Evolutionary conservation across 64 coral and sea anemone species (phyloP).

Genomic region (Montipora capricornis): DNA sequence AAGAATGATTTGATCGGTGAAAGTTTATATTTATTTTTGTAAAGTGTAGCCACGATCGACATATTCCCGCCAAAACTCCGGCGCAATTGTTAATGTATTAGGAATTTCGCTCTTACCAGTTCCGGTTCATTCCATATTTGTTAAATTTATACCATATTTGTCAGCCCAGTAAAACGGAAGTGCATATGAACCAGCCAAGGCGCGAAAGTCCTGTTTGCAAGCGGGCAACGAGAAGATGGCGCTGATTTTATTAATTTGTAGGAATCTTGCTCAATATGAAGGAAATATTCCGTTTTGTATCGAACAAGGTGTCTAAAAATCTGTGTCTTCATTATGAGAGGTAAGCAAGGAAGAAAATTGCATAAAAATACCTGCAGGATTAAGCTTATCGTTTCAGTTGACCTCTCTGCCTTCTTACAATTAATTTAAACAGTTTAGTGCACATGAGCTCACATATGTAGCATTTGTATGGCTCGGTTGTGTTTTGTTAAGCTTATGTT

Average conservation of each 20-base stretch:
- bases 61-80: slow-evolving; percentile 14
- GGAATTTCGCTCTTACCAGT: neutral
- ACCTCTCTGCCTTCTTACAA: too few species aligned
- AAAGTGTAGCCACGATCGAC: neutral
- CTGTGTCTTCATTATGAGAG: neutral
- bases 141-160: slow-evolving; percentile 19
- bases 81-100: slow-evolving; percentile 17
- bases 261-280: neutral
- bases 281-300: neutral
- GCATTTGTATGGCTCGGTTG: neutral
- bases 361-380: too few species aligned
- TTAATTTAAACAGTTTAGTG: too few species aligned
- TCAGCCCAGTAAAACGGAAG: neutral
- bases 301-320: neutral
- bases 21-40: too few species aligned
- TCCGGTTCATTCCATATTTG: slow-evolving; percentile 35
- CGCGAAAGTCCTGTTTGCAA: neutral
- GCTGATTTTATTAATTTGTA: neutral
- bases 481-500: neutral
- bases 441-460: too few species aligned
- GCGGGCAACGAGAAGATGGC: neutral
- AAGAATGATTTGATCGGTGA: too few species aligned
- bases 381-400: too few species aligned
- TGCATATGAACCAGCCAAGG: neutral
- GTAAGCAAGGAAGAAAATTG: neutral